Base-by-base conservation (phyloP, 2,113 vertebrate genomes). In the Pithys albifrons region DNA sequence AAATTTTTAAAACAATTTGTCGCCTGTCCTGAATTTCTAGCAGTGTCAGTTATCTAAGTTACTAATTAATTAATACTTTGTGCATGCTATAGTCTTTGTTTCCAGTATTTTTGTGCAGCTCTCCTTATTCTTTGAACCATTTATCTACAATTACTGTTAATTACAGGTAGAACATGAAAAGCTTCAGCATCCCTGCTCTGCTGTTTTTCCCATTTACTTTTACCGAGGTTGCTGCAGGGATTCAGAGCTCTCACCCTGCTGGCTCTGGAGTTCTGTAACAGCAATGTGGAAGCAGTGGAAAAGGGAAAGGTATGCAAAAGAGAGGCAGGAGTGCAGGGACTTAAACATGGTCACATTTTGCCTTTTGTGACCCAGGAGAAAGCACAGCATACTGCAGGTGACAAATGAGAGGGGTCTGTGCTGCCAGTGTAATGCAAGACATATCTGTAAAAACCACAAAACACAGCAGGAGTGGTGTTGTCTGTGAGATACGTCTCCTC, bases 271-370 rank as follows among this genome's bases (percentile, higher is more conserved):
- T 17, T 65, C 37, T 62, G 35, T 78, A 48, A 54, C 1, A 4
- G n/a, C 2, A 7, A 11, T 1, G 19, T 0, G 46, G 52, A 43
- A 79, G 59, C 9, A 58, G 23, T 5, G 25, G 35, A 58, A 70
- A 31, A 73, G 31, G 45, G 18, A 77, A 29, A 55, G 2, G 16
- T 25, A 49, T 3, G 16, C 82, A 70, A 4, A 74, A 55, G 23
- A 66, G 89, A 72, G 49, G 57, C 52, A 62, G 67, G 24, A 46
- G 33, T 2, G 3, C 25, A 59, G 45, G 8, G 48, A 57, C 46
- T 77, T 23, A 9, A 77, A 46, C 45, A 29, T 11, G 3, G 52
- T 1, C 78, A 39, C 22, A 14, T 52, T 52, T 24, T 54, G 48
- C 76, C 35, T 67, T 65, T 16, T 57, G 48, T 48, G 73, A 61